phyloP scores from a whole-genome alignment of 2,797 vertebrate genomes.

The Gymnothorax reevesii region DNA sequence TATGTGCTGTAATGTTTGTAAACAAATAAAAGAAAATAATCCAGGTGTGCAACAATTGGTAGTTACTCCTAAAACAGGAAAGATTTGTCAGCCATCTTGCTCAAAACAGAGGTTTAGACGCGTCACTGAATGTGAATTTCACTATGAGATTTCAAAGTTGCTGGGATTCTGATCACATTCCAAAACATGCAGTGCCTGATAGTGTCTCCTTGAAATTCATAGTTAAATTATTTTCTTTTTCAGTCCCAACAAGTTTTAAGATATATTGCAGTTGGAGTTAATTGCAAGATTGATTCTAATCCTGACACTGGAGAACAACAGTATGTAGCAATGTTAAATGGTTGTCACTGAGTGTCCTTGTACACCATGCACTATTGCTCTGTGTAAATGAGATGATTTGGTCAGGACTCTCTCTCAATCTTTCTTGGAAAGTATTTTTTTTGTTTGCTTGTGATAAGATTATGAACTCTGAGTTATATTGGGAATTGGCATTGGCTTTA shows the following conservation, averaged over 20 bases:
- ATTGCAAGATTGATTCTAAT: too few relatives aligned
- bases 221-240: too few relatives aligned
- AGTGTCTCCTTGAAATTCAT: too few relatives aligned
- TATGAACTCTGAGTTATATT: too few relatives aligned
- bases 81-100: slow-evolving; percentile 33
- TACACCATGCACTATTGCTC: not conserved
- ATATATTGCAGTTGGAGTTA: too few relatives aligned
- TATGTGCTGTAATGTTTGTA: not conserved
- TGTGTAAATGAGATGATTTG: not conserved
- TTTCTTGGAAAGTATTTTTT: not conserved
- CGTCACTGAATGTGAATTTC: slow-evolving; percentile 8
- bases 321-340: too few relatives aligned
- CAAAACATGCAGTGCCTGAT: not conserved
- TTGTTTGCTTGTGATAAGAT: not conserved
- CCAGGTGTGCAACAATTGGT: slow-evolving; percentile 19
- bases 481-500: not conserved
- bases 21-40: not conserved
- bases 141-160: not conserved
- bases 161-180: not conserved
- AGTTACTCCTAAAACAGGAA: slow-evolving; percentile 1
- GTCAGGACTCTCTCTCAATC: not conserved
- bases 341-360: too few relatives aligned
- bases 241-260: too few relatives aligned
- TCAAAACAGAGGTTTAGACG: not conserved
- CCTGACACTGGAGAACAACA: too few relatives aligned